Base-by-base conservation (phyloP, 30 jellyfish, hydroid and myxozoan species). In the Phacellophora camtschatica region DNA sequence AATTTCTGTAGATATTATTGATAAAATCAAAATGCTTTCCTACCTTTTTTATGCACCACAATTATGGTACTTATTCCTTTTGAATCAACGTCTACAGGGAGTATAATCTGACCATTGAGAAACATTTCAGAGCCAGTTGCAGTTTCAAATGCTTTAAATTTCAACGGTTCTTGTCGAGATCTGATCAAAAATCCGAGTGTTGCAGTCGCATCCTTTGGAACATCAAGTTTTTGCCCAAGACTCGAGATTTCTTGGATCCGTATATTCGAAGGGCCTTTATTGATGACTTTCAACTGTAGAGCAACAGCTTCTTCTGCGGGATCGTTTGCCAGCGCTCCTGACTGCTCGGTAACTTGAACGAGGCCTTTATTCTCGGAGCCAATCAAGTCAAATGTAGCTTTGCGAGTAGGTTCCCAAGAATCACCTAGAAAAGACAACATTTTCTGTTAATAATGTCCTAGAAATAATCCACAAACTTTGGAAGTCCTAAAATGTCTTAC, bases 191-290 rank as follows among this genome's bases (percentile, higher is more conserved):
- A 80, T 23, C 90, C 96, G 41, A 92, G 95, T n/a, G 72, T 86
- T 3, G 98, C 98, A 12, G 95, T 86, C 12, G 95, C 98, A 67
- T 81, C 94, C 15, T 68, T 63, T 25, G 98, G 98, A 41, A 92
- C 98, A 35, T 72, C 96, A 11, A 92, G 88, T 37, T 72, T 95
- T 37, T 95, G 97, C 13, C 96, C 96, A 0, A 90, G 86, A 27
- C 91, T 94, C 16, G 98, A 89, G 22, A 75, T 54, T 41, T 86
- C 96, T 28, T 84, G 82, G 19, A 84, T 41, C 24, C 79, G 76
- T 4, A 81, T 81, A 35, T 41, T 57, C 12, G 78, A 39, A 11
- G 71, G 55, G 15, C 78, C 84, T 53, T 66, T 81, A 70, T 81
- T 81, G 61, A 66, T 70, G 27, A 81, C 78, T 35, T 48, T 68